Percentiles rank a stretch among this genome's conserved stretches.
Evolutionary conservation across 1,140 invertebrate species (phyloP).

Genomic region (Rhyzopertha dominica): DNA sequence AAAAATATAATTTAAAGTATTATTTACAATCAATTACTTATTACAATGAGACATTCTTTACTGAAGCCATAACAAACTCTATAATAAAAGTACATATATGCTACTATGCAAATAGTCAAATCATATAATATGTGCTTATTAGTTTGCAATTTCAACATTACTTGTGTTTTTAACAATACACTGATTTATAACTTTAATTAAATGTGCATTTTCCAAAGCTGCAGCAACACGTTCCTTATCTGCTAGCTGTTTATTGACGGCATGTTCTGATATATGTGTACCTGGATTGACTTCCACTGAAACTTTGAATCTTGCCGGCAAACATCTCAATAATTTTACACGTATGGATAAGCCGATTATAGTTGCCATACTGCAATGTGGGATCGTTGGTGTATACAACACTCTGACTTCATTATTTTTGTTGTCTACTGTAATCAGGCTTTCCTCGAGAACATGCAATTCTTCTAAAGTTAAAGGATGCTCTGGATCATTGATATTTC

Average conservation of each 20-base stretch:
- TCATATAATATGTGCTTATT: too few relatives aligned
- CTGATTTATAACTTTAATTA: constrained; percentile 92
- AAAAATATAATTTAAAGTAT: too few relatives aligned
- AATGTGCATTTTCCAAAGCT: constrained; percentile 87
- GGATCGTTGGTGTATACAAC: constrained; percentile 95
- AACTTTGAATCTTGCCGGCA: constrained; percentile 86
- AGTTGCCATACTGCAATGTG: constrained; percentile 99
- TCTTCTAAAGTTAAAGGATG: constrained; percentile 96
- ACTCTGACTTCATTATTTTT: constrained; percentile 67
- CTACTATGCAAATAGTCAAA: too few relatives aligned
- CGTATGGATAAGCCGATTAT: constrained; percentile 86
- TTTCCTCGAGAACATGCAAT: constrained; percentile 87
- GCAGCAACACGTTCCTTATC: constrained; percentile 98
- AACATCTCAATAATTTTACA: constrained; percentile 81
- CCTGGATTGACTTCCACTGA: constrained; percentile 87
- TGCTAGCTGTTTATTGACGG: constrained; percentile 95
- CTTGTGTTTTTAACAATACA: too few relatives aligned
- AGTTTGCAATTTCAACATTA: too few relatives aligned
- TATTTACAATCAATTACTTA: too few relatives aligned
- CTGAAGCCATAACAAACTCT: too few relatives aligned
- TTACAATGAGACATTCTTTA: too few relatives aligned
- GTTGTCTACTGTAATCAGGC: constrained; percentile 72
- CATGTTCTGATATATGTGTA: constrained; percentile 83
- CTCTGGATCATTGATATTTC: constrained; percentile 96
- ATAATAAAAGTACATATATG: too few relatives aligned